Percentiles rank a stretch among this genome's conserved stretches.
Conservation (phyloP, 2,797 vertebrate genomes). For the Valencia hispanica region DNA sequence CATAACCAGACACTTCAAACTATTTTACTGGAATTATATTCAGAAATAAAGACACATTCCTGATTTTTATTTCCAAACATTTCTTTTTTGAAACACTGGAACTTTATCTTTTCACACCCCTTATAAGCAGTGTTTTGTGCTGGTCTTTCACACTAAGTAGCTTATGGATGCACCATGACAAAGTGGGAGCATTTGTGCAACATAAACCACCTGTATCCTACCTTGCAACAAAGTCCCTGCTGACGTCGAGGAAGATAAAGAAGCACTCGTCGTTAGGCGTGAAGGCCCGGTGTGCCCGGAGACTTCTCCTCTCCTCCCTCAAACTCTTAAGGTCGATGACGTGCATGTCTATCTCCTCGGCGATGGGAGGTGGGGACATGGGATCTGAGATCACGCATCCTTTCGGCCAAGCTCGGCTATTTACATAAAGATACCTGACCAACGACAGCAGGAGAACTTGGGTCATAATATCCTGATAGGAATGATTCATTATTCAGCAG, state of each 20-base stretch:
- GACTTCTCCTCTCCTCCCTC: slow-evolving; percentile 89
- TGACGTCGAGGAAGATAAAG: slow-evolving; percentile 98
- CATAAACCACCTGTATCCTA: slow-evolving; percentile 43
- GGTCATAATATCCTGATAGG: not conserved
- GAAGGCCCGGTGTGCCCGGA: slow-evolving; percentile 93
- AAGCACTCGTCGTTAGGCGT: slow-evolving; percentile 97
- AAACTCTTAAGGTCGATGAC: slow-evolving; percentile 96
- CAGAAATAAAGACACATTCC: not conserved
- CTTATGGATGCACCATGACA: not conserved
- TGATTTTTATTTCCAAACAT: not conserved
- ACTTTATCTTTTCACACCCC: not conserved
- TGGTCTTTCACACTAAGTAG: not conserved
- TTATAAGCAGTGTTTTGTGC: not conserved
- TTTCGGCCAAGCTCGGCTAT: slow-evolving; percentile 94
- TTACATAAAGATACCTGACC: slow-evolving; percentile 93
- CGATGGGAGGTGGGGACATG: slow-evolving; percentile 94
- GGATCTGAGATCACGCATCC: slow-evolving; percentile 93
- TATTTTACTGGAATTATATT: not conserved
- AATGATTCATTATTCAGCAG: not conserved
- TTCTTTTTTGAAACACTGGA: not conserved
- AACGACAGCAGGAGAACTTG: not conserved
- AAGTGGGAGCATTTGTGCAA: not conserved
- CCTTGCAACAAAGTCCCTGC: slow-evolving; percentile 97
- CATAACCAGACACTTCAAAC: not conserved
- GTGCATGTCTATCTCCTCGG: slow-evolving; percentile 95